Conservation (phyloP, 2,888 invertebrate species). For the Sphaeridia pumilis region DNA sequence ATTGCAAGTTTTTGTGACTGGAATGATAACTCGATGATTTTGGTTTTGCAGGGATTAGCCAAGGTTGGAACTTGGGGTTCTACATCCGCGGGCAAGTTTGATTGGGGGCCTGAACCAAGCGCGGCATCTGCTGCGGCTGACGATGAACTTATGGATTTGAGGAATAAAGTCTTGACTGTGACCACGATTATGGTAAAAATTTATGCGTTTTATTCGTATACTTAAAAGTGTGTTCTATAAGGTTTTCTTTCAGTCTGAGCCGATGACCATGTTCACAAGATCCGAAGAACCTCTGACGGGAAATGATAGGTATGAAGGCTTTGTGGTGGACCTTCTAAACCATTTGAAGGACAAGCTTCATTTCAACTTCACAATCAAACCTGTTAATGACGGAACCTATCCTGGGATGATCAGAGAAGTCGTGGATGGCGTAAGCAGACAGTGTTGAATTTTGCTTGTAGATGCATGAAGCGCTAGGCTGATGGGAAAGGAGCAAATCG, state of each 20-base stretch:
- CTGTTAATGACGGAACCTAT: conserved; percentile 77
- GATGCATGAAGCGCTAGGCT: not conserved
- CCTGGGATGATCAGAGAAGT: conserved; percentile 81
- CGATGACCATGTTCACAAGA: conserved; percentile 23
- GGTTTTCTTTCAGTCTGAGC: conserved; percentile 13
- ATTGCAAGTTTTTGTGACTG: no score
- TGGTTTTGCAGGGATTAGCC: conserved; percentile 49
- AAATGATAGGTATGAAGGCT: conserved; percentile 40
- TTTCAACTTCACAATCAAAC: conserved; percentile 73
- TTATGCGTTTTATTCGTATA: not conserved
- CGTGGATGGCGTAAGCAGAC: conserved; percentile 57
- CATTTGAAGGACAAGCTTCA: conserved; percentile 57
- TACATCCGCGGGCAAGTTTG: conserved; percentile 54
- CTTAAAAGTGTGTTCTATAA: not conserved
- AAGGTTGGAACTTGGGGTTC: conserved; percentile 73
- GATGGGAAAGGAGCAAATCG: not conserved
- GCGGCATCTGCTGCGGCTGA: conserved; percentile 63
- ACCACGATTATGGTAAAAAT: conserved; percentile 75
- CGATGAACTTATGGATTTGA: conserved; percentile 72
- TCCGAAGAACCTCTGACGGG: conserved; percentile 15
- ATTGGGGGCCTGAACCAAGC: conserved; percentile 75
- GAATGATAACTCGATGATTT: no score
- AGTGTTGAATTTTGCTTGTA: not conserved
- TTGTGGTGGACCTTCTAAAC: conserved; percentile 44
- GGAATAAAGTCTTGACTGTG: conserved; percentile 81